Evolutionary conservation across 2,888 invertebrate genomes (phyloP).

Genomic region (Malachius bipustulatus): DNA sequence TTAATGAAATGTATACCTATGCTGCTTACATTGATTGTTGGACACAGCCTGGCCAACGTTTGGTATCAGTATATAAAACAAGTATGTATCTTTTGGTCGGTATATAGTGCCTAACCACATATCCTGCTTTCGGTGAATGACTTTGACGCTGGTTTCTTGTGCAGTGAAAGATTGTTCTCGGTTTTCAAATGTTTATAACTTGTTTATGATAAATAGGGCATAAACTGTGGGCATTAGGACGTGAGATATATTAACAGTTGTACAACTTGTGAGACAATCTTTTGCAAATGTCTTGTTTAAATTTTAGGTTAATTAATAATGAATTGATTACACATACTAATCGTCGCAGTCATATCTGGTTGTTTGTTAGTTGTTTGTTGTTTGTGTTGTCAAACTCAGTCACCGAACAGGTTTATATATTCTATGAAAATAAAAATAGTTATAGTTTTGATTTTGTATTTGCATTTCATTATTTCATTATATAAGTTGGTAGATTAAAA

Average conservation of each 20-base stretch:
- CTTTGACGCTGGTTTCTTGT: slow-evolving; percentile 15
- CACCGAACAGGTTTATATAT: slow-evolving; percentile 24
- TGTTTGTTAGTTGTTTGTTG: no score
- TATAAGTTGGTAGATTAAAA: slow-evolving; percentile 28
- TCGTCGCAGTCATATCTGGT: no score
- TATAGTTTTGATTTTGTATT: slow-evolving; percentile 33
- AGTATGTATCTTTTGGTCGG: slow-evolving; percentile 26
- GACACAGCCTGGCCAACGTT: slow-evolving; percentile 18
- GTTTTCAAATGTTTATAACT: slow-evolving; percentile 20
- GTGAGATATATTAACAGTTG: slow-evolving; percentile 20
- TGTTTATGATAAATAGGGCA: slow-evolving; percentile 15
- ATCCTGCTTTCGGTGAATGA: slow-evolving; percentile 23
- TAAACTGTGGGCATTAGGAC: slow-evolving; percentile 21
- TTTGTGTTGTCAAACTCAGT: slow-evolving; percentile 23
- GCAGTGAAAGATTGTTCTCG: slow-evolving; percentile 17
- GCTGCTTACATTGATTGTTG: slow-evolving; percentile 22
- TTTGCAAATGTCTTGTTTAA: slow-evolving; percentile 13
- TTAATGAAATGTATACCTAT: slow-evolving; percentile 4
- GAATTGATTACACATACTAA: no score
- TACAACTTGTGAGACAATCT: slow-evolving; percentile 17
- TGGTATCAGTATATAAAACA: slow-evolving; percentile 20
- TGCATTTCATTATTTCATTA: slow-evolving; percentile 28
- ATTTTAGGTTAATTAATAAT: no score
- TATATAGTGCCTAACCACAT: slow-evolving; percentile 32
- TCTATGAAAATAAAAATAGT: slow-evolving; percentile 30